phyloP scores from a whole-genome alignment of 2,888 invertebrate genomes.

The Calameuta idolon region DNA sequence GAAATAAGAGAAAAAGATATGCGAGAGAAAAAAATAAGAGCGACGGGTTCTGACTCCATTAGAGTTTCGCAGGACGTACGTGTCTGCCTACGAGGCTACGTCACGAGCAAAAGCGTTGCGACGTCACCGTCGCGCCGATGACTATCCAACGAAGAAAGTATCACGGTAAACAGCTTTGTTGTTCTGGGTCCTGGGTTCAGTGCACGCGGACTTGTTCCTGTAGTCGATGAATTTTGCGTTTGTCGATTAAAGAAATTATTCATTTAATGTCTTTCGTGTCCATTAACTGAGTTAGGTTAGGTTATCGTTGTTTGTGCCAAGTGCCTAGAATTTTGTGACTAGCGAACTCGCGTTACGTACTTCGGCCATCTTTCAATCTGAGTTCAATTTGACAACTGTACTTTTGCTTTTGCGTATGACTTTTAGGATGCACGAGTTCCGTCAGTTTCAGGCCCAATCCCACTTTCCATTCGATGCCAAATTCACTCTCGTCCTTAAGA shows the following conservation, averaged over 20 bases:
- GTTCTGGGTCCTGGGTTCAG: slow-evolving; percentile 49
- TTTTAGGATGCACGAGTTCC: not conserved
- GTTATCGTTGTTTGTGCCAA: not conserved
- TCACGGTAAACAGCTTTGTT: slow-evolving; percentile 57
- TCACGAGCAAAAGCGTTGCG: not conserved
- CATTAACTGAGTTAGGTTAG: not conserved
- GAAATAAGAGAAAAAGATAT: not conserved
- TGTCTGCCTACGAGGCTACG: not conserved
- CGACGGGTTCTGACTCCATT: not conserved
- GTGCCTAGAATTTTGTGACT: not conserved
- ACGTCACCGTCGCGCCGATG: slow-evolving; percentile 6
- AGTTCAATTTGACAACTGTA: not conserved
- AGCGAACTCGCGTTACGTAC: not conserved
- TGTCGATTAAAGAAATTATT: not conserved
- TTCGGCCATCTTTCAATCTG: not conserved
- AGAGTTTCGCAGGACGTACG: not conserved
- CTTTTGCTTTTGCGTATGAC: not conserved
- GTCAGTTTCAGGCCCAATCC: not conserved
- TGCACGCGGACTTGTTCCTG: not conserved
- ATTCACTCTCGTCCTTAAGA: slow-evolving; percentile 43
- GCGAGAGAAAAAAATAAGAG: not conserved
- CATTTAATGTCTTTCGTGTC: not conserved
- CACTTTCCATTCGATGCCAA: slow-evolving; percentile 30
- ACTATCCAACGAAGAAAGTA: slow-evolving; percentile 43
- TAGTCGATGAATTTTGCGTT: not conserved